Conservation (phyloP, 2,113 vertebrate genomes). For the Reinhardtius hippoglossoides region DNA sequence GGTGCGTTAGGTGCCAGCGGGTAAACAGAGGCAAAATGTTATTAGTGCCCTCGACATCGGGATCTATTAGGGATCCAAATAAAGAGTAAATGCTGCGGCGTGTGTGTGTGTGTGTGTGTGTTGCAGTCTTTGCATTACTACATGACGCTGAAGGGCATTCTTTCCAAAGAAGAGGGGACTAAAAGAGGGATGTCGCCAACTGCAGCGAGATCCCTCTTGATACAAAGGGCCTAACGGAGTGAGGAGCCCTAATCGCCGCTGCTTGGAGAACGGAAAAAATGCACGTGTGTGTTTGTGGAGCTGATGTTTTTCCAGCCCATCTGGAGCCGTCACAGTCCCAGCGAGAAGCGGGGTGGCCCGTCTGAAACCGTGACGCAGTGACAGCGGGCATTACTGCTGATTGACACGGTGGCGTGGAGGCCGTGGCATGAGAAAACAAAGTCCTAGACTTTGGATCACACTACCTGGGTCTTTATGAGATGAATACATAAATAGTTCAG, state of each 20-base stretch:
- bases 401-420: constrained; percentile 57
- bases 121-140: constrained; percentile 44
- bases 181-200: constrained; percentile 38
- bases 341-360: constrained; percentile 25
- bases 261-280: constrained; percentile 42
- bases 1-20: constrained; percentile 51
- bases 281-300: constrained; percentile 44
- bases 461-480: not conserved
- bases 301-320: constrained; percentile 71
- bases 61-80: constrained; percentile 41
- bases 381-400: constrained; percentile 62
- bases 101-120: constrained; percentile 4
- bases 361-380: constrained; percentile 46
- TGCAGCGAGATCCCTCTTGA: constrained; percentile 42
- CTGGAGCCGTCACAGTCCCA: constrained; percentile 54
- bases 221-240: constrained; percentile 16
- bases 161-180: constrained; percentile 57
- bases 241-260: constrained; percentile 39
- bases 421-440: constrained; percentile 30
- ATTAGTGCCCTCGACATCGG: constrained; percentile 30
- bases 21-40: constrained; percentile 55
- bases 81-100: constrained; percentile 38
- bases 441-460: constrained; percentile 10
- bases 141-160: constrained; percentile 36
- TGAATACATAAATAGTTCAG: constrained; percentile 22